Evolutionary conservation across 2,888 invertebrate species (phyloP).

Genomic region (Drosophila hawaiiensis): DNA sequence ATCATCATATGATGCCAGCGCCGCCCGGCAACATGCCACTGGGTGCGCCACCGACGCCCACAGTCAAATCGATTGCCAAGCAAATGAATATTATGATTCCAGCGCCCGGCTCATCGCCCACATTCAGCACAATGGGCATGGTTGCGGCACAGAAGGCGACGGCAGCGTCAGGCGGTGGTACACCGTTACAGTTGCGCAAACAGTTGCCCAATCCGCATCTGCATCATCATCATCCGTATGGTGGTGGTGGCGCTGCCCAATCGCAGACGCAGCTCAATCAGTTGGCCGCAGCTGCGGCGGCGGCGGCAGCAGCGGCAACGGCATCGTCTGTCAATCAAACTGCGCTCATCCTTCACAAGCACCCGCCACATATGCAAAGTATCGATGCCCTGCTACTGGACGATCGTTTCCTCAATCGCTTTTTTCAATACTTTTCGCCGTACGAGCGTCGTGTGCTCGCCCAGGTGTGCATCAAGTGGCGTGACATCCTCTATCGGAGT

Average conservation of each 20-base stretch:
- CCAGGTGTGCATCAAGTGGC: constrained; percentile 94
- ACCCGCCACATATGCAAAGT: constrained; percentile 87
- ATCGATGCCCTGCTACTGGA: constrained; percentile 93
- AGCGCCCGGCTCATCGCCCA: constrained; percentile 61
- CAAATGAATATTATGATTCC: constrained; percentile 83
- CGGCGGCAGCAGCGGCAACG: constrained; percentile 1
- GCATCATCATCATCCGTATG: constrained; percentile 83
- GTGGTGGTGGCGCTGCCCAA: constrained; percentile 46
- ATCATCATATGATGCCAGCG: constrained; percentile 70
- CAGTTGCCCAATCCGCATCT: constrained; percentile 84
- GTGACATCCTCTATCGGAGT: constrained; percentile 94
- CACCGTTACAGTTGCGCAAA: constrained; percentile 84
- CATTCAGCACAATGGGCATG: constrained; percentile 83
- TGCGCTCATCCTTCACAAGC: constrained; percentile 82
- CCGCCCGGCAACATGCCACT: constrained; percentile 72
- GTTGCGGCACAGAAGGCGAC: constrained; percentile 78
- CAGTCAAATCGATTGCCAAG: constrained; percentile 83
- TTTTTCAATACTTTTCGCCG: constrained; percentile 93
- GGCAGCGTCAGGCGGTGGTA: constrained; percentile 61
- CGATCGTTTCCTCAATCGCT: constrained; percentile 92
- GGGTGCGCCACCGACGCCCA: constrained; percentile 82
- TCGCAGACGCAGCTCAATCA: constrained; percentile 77
- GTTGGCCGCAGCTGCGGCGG: constrained; percentile 77
- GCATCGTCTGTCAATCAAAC: constrained; percentile 64
- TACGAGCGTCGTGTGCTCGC: constrained; percentile 92